A percentile compares a stretch with the other conserved stretches of the same genome.
Conservation (phyloP, 2,888 invertebrate species). For the Drosophila anceps region DNA sequence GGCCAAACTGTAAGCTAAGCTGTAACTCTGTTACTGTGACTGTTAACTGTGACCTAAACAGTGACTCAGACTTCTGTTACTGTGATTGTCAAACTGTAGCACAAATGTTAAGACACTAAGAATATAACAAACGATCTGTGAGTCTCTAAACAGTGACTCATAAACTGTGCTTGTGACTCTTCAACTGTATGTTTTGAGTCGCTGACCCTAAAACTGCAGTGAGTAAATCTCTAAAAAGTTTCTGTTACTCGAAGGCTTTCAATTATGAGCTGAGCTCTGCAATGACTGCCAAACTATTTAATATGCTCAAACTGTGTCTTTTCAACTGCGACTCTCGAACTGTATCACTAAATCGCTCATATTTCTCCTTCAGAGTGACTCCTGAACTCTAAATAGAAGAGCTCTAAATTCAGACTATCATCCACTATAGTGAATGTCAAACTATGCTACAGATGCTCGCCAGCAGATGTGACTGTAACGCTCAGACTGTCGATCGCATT, state of each 20-base stretch:
- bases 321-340: not conserved
- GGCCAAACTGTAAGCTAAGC: not conserved
- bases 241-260: too few species aligned
- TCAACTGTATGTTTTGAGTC: not conserved
- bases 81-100: not conserved
- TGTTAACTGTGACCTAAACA: not conserved
- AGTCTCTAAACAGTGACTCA: not conserved
- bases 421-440: not conserved
- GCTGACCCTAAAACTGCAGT: too few species aligned
- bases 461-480: not conserved
- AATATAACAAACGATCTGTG: not conserved
- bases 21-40: not conserved
- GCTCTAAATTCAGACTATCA: not conserved
- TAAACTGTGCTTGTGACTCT: not conserved
- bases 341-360: too few species aligned
- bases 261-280: too few species aligned
- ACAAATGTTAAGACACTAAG: not conserved
- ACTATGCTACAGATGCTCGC: not conserved
- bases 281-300: not conserved
- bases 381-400: not conserved
- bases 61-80: not conserved
- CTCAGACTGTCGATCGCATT: not conserved
- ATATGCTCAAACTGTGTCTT: not conserved
- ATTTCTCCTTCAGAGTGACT: not conserved
- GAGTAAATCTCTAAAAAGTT: too few species aligned